Conservation (phyloP, 2,113 vertebrate genomes). For the Capreolus pygargus region DNA sequence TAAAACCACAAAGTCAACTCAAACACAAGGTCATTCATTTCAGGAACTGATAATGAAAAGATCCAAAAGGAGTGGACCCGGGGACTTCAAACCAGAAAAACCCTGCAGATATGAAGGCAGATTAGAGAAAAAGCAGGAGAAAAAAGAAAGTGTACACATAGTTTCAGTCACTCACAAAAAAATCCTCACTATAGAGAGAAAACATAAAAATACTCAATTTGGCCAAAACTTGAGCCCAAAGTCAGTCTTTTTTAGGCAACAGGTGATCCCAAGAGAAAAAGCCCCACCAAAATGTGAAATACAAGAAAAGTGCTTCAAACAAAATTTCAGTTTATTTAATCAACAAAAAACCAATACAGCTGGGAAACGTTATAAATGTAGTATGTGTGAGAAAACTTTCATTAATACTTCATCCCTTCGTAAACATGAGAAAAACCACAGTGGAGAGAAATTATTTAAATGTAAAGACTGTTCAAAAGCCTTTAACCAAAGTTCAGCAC, state of each 20-base stretch:
- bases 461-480: constrained; percentile 75
- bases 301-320: constrained; percentile 36
- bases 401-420: constrained; percentile 69
- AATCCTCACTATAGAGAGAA: constrained; percentile 27
- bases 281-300: constrained; percentile 30
- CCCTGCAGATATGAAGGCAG: not conserved
- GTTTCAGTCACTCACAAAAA: constrained; percentile 22
- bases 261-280: constrained; percentile 35
- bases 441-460: constrained; percentile 70
- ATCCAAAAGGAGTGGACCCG: constrained; percentile 31
- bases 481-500: constrained; percentile 73
- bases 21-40: constrained; percentile 56
- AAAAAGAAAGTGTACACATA: not conserved
- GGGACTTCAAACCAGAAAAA: constrained; percentile 59
- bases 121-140: constrained; percentile 40
- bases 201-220: constrained; percentile 48
- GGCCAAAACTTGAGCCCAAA: not conserved
- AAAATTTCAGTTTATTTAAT: constrained; percentile 23
- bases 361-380: constrained; percentile 67
- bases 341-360: constrained; percentile 32
- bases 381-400: constrained; percentile 72
- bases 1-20: constrained; percentile 61
- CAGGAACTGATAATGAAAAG: constrained; percentile 37
- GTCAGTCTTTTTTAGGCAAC: not conserved
- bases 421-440: constrained; percentile 74